phyloP scores from a whole-genome alignment of 2,113 vertebrate species.

The Motacilla tschutschensis region DNA sequence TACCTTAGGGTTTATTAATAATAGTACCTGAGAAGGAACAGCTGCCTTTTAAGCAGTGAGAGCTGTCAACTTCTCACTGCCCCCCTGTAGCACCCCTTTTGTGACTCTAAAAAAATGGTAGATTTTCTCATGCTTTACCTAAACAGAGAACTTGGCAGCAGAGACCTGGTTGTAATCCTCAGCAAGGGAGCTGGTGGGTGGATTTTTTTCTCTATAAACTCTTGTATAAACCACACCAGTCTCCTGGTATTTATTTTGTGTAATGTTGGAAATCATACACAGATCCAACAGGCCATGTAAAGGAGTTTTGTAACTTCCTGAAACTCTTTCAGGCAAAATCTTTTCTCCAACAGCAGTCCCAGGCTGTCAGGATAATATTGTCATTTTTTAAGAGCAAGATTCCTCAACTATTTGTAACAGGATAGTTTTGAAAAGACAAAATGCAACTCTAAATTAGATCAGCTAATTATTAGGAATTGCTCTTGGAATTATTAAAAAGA shows the following conservation, averaged over 20 bases:
- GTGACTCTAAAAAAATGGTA: conserved; percentile 81
- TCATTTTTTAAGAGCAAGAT: conserved; percentile 7
- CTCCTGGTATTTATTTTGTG: conserved; percentile 90
- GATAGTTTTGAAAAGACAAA: conserved; percentile 10
- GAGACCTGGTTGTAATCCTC: conserved; percentile 86
- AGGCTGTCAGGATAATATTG: conserved; percentile 37
- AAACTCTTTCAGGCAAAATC: conserved; percentile 65
- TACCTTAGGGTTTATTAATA: conserved; percentile 89
- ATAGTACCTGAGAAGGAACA: conserved; percentile 96
- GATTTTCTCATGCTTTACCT: conserved; percentile 87
- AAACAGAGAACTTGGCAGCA: conserved; percentile 91
- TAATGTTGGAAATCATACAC: conserved; percentile 82
- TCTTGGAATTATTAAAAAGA: background rate
- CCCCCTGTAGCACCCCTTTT: conserved; percentile 77
- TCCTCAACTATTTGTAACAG: background rate
- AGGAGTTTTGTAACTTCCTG: conserved; percentile 78
- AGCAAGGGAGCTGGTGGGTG: conserved; percentile 85
- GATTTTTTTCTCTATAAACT: conserved; percentile 85
- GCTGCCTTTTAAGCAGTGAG: conserved; percentile 88
- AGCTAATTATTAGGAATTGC: conserved; percentile 2
- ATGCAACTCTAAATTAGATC: conserved; percentile 24
- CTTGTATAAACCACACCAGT: conserved; percentile 87
- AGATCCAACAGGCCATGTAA: conserved; percentile 74
- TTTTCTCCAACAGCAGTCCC: conserved; percentile 52
- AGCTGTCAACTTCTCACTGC: conserved; percentile 78